Evolutionary conservation across 2,113 vertebrate species (phyloP).

Genomic region (Nasalis larvatus): DNA sequence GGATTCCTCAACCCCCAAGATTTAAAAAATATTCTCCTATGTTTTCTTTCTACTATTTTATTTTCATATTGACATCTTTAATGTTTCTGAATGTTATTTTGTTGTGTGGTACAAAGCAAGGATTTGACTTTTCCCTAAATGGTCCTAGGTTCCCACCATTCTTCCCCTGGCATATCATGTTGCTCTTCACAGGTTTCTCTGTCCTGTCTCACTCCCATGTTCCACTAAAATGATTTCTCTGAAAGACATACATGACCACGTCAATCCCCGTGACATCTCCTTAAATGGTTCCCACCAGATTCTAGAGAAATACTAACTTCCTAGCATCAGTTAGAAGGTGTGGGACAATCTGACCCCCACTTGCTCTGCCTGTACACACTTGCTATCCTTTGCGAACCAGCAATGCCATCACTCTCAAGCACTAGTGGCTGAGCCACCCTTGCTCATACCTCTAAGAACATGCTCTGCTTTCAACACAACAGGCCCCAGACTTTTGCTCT

Average conservation of each 20-base stretch:
- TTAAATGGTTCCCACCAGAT: neutral
- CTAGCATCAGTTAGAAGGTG: neutral
- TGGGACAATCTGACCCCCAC: neutral
- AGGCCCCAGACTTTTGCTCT: neutral
- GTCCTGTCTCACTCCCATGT: neutral
- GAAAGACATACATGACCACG: neutral
- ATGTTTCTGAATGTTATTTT: neutral
- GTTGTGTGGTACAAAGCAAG: neutral
- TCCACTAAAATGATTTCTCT: neutral
- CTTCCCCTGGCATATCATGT: neutral
- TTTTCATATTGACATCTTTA: neutral
- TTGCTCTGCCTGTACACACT: neutral
- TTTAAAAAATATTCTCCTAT: neutral
- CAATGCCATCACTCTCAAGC: neutral
- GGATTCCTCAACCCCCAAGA: neutral
- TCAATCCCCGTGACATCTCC: neutral
- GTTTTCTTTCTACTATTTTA: neutral
- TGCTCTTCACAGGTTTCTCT: neutral
- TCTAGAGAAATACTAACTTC: neutral
- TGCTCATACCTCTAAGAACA: neutral
- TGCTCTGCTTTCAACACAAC: neutral
- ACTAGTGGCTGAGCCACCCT: too few species aligned
- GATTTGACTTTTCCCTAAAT: neutral
- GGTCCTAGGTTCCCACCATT: neutral
- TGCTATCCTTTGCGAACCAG: neutral